Evolutionary conservation across 2,888 invertebrate genomes (phyloP).

Genomic region (Caenorhabditis panamensis): DNA sequence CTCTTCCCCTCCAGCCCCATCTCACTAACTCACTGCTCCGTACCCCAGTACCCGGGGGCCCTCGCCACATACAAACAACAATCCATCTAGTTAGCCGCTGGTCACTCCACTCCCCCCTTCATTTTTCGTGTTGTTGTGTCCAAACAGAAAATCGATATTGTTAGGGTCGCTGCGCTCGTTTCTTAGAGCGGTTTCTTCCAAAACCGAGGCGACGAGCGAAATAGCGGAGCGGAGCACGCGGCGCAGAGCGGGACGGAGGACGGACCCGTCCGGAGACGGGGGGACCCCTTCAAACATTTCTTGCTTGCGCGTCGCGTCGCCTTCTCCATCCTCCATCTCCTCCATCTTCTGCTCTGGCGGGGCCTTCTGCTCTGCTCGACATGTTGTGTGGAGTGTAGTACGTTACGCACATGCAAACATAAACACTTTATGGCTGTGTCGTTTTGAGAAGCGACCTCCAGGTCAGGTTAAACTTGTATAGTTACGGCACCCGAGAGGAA

Average conservation of each 20-base stretch:
- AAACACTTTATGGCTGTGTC: slow-evolving; percentile 53
- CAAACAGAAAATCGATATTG: slow-evolving; percentile 44
- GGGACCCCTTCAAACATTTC: slow-evolving; percentile 57
- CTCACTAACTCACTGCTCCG: too few species aligned
- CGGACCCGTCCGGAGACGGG: slow-evolving; percentile 26
- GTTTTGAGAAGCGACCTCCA: too few species aligned
- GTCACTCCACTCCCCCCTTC: slow-evolving; percentile 55
- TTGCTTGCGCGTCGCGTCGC: slow-evolving; percentile 33
- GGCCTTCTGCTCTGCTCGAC: slow-evolving; percentile 21
- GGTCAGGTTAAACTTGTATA: slow-evolving; percentile 2
- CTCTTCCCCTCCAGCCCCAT: background rate
- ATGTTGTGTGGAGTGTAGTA: slow-evolving; percentile 44
- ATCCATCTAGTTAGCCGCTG: slow-evolving; percentile 58
- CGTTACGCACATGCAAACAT: slow-evolving; percentile 49
- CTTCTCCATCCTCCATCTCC: slow-evolving; percentile 10
- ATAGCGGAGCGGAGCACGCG: slow-evolving; percentile 46
- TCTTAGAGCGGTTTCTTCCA: too few species aligned
- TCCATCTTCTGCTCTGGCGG: slow-evolving; percentile 20
- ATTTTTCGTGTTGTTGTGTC: slow-evolving; percentile 51
- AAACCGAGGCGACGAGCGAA: slow-evolving; percentile 47
- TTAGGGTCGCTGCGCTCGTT: too few species aligned
- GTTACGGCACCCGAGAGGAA: too few species aligned
- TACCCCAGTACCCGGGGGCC: background rate
- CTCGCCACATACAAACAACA: slow-evolving; percentile 43
- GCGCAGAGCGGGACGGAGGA: slow-evolving; percentile 28